These are phyloP conservation scores for Paratilapia polleni DNA, from an alignment of 2,113 vertebrate species.

Conservation along the genomic window DNA sequence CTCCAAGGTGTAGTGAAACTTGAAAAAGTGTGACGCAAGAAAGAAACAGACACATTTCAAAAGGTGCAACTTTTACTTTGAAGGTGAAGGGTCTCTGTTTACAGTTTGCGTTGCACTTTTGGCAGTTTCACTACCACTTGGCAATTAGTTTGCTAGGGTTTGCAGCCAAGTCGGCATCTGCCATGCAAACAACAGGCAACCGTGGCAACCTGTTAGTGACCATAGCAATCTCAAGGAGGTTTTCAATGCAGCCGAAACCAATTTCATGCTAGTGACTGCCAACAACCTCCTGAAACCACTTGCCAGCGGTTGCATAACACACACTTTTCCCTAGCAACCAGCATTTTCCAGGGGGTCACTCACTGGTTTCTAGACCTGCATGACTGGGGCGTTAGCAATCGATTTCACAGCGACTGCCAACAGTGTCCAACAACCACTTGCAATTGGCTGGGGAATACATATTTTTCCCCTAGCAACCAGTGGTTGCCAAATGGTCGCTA, in stretches of 20 bases:
- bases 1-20: background rate
- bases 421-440: background rate
- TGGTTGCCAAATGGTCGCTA: background rate
- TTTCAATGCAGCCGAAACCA: background rate
- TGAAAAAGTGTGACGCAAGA: background rate
- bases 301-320: background rate
- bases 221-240: background rate
- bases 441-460: background rate
- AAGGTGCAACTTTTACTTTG: background rate
- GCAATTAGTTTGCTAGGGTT: background rate
- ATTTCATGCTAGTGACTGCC: background rate
- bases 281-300: background rate
- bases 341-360: background rate
- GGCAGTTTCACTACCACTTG: background rate
- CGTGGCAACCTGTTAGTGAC: too few species aligned
- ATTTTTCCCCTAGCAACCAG: background rate
- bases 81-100: background rate
- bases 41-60: background rate
- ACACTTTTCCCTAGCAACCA: accelerated
- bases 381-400: background rate
- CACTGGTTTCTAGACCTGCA: accelerated
- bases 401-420: background rate
- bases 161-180: accelerated
- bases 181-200: too few species aligned
- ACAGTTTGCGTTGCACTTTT: background rate